A percentile compares a stretch with the other conserved stretches of the same genome.
Evolutionary conservation across 2,797 vertebrate genomes (phyloP).

Genomic region (Fundulus diaphanus): DNA sequence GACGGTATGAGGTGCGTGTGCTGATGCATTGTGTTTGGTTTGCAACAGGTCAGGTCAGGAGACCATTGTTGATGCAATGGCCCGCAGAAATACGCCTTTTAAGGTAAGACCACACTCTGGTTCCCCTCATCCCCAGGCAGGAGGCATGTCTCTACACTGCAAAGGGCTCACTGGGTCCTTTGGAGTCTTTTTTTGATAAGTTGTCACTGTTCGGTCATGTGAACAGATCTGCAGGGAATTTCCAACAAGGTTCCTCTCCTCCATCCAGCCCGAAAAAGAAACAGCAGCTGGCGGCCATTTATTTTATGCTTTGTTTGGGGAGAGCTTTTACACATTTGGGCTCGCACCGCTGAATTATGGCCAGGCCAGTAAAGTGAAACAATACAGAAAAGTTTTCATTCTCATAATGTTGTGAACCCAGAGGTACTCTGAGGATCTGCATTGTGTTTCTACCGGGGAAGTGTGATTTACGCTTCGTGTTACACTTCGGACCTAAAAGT

Average conservation of each 20-base stretch:
- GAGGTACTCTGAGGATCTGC: slow-evolving; percentile 49
- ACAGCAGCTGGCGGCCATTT: too few species aligned
- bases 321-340: slow-evolving; percentile 60
- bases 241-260: slow-evolving; percentile 61
- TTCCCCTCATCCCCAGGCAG: slow-evolving; percentile 51
- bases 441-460: slow-evolving; percentile 58
- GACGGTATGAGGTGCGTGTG: neutral
- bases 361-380: slow-evolving; percentile 48
- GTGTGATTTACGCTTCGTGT: slow-evolving; percentile 60
- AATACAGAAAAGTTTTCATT: slow-evolving; percentile 26
- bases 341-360: slow-evolving; percentile 62
- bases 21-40: neutral
- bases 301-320: slow-evolving; percentile 75
- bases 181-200: slow-evolving; percentile 64
- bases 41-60: slow-evolving; percentile 47
- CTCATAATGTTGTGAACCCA: slow-evolving; percentile 32
- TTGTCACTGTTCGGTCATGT: slow-evolving; percentile 71
- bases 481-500: slow-evolving; percentile 63
- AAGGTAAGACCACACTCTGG: slow-evolving; percentile 75
- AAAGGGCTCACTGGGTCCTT: slow-evolving; percentile 52
- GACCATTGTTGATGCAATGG: slow-evolving; percentile 58
- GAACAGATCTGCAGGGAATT: slow-evolving; percentile 71
- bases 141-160: slow-evolving; percentile 49
- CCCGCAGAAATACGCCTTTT: slow-evolving; percentile 77
- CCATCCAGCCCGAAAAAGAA: slow-evolving; percentile 45